These are phyloP conservation scores for Nannospalax galili DNA, from an alignment of 2,113 vertebrate genomes.

Conservation along the genomic window DNA sequence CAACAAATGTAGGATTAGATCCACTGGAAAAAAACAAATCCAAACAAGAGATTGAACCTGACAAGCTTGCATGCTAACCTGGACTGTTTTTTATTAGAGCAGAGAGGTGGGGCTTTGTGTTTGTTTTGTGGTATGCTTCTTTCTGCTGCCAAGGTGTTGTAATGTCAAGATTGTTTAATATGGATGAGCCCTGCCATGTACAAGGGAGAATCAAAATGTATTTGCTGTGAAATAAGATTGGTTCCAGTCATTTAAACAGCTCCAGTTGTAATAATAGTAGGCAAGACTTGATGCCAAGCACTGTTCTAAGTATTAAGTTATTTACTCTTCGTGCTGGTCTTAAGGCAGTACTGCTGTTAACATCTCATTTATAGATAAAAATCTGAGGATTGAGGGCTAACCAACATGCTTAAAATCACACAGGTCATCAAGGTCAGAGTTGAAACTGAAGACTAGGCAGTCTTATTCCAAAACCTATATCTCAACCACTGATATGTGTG, in stretches of 20 bases:
- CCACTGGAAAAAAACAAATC: not conserved
- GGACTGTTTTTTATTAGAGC: slow-evolving; percentile 5
- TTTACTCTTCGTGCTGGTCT: not conserved
- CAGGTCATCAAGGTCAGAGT: not conserved
- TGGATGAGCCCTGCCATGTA: not conserved
- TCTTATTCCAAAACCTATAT: not conserved
- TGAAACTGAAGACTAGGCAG: not conserved
- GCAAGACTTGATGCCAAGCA: not conserved
- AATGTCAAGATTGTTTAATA: slow-evolving; percentile 8
- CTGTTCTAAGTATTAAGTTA: not conserved
- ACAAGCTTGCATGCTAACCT: not conserved
- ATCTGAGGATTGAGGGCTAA: not conserved
- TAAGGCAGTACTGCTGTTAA: not conserved
- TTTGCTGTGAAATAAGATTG: slow-evolving; percentile 40
- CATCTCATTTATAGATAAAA: not conserved
- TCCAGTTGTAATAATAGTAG: slow-evolving; percentile 43
- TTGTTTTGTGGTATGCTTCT: slow-evolving; percentile 29
- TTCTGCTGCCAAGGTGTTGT: slow-evolving; percentile 49
- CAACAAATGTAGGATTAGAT: not conserved
- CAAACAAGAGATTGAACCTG: not conserved
- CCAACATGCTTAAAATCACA: not conserved
- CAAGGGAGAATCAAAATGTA: not conserved
- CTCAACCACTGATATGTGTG: no score
- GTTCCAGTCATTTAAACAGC: slow-evolving; percentile 40
- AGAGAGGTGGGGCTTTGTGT: not conserved